Percentiles rank a stretch among this genome's conserved stretches.
These are phyloP conservation scores for Pristiophorus japonicus DNA, from an alignment of 2,113 vertebrate genomes.

Conservation along the genomic window DNA sequence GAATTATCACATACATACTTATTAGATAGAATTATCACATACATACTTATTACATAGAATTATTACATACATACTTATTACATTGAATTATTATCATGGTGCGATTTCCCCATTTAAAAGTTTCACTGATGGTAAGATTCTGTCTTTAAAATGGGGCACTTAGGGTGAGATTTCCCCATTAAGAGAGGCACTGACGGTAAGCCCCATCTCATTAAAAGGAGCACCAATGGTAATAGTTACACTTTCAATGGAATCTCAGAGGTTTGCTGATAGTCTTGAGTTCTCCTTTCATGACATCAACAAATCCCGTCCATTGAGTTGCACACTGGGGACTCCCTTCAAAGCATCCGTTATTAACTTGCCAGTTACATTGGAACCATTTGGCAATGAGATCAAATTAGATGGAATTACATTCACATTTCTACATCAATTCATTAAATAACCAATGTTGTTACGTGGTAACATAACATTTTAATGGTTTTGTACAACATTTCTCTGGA, in stretches of 20 bases:
- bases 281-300: background rate
- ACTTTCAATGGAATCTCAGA: background rate
- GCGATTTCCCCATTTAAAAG: background rate
- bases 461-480: background rate
- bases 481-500: background rate
- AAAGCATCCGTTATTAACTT: background rate
- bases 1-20: too few relatives aligned
- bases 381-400: background rate
- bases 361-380: background rate
- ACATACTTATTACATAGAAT: background rate
- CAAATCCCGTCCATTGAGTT: constrained; percentile 9
- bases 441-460: background rate
- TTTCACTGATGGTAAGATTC: background rate
- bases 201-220: background rate
- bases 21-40: background rate
- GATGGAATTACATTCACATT: background rate
- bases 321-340: background rate
- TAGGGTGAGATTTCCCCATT: background rate
- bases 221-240: background rate
- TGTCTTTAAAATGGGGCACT: too few relatives aligned
- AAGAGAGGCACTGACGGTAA: background rate
- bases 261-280: constrained; percentile 22
- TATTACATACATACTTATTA: background rate
- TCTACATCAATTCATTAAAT: background rate
- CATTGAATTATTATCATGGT: background rate